Evolutionary conservation across 2,113 vertebrate species (phyloP), one percentile per base, ranked within the genome.

Genomic region (Phrynocephalus versicolor): DNA sequence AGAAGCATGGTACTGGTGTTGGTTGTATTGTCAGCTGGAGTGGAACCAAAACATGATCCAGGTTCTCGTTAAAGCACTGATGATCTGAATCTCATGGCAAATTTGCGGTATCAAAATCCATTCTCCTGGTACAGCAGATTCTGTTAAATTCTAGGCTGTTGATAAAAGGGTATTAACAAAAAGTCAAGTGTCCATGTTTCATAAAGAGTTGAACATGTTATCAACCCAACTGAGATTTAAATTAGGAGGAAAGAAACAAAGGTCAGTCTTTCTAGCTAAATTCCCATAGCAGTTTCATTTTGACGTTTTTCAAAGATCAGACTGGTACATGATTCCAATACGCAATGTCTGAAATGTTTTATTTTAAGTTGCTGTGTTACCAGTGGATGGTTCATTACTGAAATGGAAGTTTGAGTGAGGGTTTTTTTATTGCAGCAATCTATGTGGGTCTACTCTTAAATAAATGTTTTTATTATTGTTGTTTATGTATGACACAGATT

Each of bases 271-370:
- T 85, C 18, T 33, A 60, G 33, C 33, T 19, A n/a, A 39, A 85
- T 78, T 70, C 65, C 33, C 81, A 79, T 64, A 30, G 33, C 65
- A 82, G 33, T 89, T 84, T 84, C 62, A 55, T 72, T 73, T 35
- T 90, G 8, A 51, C 83, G 7, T 82, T n/a, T 16, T 37, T 87
- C 67, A 69, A 19, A 74, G 39, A 64, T 67, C 41, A 81, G 33
- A 70, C 69, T 69, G 27, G 25, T 67, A 76, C 57, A 73, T 74
- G 39, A 35, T 8, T 55, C 45, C 85, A 16, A 33, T 84, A 84
- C 13, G 21, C 33, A 82, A 87, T 84, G 27, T 35, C 86, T 89
- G 72, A 89, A 78, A 72, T 33, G 39, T 79, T 86, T 79, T 51
- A 25, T 83, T 89, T 86, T 57, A 60, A 71, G 37, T 25, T 72